A percentile compares a stretch with the other conserved stretches of the same genome.
Evolutionary conservation across 2,113 vertebrate genomes (phyloP).

Genomic region (Chaetodon trifascialis): DNA sequence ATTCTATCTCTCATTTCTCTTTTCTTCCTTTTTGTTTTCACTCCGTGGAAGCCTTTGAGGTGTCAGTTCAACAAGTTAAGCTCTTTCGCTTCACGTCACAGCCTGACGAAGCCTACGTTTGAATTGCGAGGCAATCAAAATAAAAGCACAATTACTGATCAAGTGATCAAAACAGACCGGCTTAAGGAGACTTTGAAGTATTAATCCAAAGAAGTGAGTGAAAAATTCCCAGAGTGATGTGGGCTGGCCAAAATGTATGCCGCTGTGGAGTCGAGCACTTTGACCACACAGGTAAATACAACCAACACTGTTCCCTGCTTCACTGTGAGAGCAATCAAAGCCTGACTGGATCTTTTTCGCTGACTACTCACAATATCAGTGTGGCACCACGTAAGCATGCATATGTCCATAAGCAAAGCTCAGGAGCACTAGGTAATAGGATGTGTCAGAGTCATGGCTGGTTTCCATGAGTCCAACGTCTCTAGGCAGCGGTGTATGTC

Average conservation of each 20-base stretch:
- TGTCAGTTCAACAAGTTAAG: constrained; percentile 76
- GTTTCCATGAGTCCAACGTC: constrained; percentile 43
- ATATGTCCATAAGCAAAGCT: constrained; percentile 19
- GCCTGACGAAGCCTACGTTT: constrained; percentile 49
- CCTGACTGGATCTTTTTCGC: neutral
- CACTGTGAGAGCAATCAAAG: constrained; percentile 30
- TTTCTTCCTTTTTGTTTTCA: constrained; percentile 56
- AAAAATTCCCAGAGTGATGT: constrained; percentile 64
- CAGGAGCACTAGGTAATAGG: constrained; percentile 21
- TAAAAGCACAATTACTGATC: constrained; percentile 71
- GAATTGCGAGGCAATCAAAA: constrained; percentile 71
- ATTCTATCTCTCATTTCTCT: constrained; percentile 49
- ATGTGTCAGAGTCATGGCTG: constrained; percentile 33
- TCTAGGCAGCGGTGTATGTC: constrained; percentile 37
- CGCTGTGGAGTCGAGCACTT: constrained; percentile 14
- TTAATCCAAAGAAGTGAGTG: constrained; percentile 66
- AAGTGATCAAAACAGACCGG: constrained; percentile 70
- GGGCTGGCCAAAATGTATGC: constrained; percentile 27
- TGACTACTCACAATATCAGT: constrained; percentile 1
- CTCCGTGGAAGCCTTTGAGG: constrained; percentile 69
- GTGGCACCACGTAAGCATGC: constrained; percentile 8
- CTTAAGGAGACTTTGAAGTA: constrained; percentile 72
- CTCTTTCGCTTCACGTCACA: constrained; percentile 69
- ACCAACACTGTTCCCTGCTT: constrained; percentile 2
- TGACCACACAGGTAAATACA: constrained; percentile 58